phyloP scores from a whole-genome alignment of 2,797 vertebrate species.

The Cetoscarus ocellatus region DNA sequence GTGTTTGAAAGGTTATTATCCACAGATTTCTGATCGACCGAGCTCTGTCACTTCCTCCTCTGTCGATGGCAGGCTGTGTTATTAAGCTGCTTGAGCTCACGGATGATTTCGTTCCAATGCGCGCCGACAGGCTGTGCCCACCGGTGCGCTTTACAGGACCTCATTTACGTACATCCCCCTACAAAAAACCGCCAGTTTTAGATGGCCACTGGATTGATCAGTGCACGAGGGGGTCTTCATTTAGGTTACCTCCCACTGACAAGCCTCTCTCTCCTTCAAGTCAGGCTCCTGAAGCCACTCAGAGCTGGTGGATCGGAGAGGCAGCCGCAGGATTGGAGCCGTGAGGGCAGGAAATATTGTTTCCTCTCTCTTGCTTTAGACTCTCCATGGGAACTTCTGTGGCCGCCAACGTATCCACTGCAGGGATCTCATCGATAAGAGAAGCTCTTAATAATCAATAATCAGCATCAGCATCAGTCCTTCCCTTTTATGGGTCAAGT shows the following conservation, averaged over 20 bases:
- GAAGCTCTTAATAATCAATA: constrained; percentile 89
- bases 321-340: constrained; percentile 60
- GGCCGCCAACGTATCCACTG: background rate
- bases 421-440: constrained; percentile 65
- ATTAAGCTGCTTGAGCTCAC: constrained; percentile 39
- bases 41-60: constrained; percentile 24
- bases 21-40: constrained; percentile 52
- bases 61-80: constrained; percentile 46
- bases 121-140: constrained; percentile 46
- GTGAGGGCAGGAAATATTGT: constrained; percentile 40
- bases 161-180: constrained; percentile 28
- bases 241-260: constrained; percentile 76
- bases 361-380: constrained; percentile 27
- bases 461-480: constrained; percentile 87
- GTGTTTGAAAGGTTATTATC: constrained; percentile 55
- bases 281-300: constrained; percentile 56
- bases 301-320: constrained; percentile 56
- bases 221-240: constrained; percentile 48
- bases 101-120: constrained; percentile 39
- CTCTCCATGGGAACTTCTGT: constrained; percentile 55
- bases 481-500: constrained; percentile 87
- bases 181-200: constrained; percentile 34
- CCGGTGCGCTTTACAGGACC: constrained; percentile 46
- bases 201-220: constrained; percentile 62
- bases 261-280: constrained; percentile 53